Evolutionary conservation across 2,113 vertebrate genomes (phyloP).

Genomic region (Percina caprodes): DNA sequence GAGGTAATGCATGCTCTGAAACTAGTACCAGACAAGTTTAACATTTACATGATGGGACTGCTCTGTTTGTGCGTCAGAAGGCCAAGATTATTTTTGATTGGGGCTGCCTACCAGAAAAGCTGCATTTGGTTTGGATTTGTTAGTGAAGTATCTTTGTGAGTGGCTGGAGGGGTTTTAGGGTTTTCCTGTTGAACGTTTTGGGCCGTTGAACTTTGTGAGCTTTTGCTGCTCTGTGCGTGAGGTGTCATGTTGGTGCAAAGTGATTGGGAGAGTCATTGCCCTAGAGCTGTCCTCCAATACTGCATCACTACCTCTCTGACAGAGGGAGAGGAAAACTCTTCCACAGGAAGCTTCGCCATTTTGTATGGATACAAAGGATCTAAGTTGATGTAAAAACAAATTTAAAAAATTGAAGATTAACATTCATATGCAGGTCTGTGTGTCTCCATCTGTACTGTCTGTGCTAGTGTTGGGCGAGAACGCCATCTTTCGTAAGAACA

Average conservation of each 20-base stretch:
- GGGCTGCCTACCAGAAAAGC: neutral
- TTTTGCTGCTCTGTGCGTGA: slow-evolving; percentile 40
- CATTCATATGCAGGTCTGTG: neutral
- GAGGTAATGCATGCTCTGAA: slow-evolving; percentile 1
- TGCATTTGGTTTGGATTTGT: slow-evolving; percentile 8
- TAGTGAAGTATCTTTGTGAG: slow-evolving; percentile 9
- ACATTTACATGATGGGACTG: neutral
- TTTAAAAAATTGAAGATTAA: neutral
- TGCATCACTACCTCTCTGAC: slow-evolving; percentile 53
- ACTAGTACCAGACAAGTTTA: slow-evolving; percentile 2
- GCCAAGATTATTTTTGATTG: neutral
- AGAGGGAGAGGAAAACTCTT: slow-evolving; percentile 17
- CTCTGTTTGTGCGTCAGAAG: neutral
- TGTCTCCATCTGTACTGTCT: slow-evolving; percentile 5
- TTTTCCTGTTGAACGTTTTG: slow-evolving; percentile 38
- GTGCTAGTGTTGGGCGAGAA: neutral
- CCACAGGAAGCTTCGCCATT: slow-evolving; percentile 66
- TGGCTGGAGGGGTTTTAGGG: slow-evolving; percentile 7
- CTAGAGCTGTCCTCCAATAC: slow-evolving; percentile 69
- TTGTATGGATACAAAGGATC: slow-evolving; percentile 34
- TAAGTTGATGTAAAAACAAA: neutral
- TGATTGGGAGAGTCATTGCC: slow-evolving; percentile 67
- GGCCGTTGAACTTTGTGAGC: slow-evolving; percentile 27
- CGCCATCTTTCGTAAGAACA: slow-evolving; percentile 30
- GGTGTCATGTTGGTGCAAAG: slow-evolving; percentile 58